phyloP scores from a whole-genome alignment of 1,140 invertebrate genomes.

The Neotoxoptera formosana region DNA sequence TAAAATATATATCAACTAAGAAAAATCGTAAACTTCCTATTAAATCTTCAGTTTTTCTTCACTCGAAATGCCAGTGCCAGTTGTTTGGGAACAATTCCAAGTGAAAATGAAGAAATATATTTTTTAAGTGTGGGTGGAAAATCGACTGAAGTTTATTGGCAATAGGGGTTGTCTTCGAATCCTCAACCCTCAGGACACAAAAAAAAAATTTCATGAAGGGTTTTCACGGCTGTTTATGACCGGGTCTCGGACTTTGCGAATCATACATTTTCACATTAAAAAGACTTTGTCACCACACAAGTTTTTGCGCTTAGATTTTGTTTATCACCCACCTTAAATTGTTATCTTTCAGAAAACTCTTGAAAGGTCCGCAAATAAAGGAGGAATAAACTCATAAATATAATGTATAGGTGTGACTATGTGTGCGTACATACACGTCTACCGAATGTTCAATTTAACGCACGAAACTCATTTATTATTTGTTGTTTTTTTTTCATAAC shows the following conservation, averaged over 20 bases:
- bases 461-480: not conserved
- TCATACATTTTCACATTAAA: slow-evolving; percentile 38
- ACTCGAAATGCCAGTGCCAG: not conserved
- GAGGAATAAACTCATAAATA: not conserved
- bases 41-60: not conserved
- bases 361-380: not conserved
- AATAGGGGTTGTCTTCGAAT: not conserved
- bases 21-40: not conserved
- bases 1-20: not conserved
- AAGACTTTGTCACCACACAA: slow-evolving; percentile 9
- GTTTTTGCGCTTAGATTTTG: slow-evolving; percentile 2
- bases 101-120: slow-evolving; percentile 37
- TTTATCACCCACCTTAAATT: not conserved
- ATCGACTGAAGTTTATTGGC: slow-evolving; percentile 40
- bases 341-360: not conserved
- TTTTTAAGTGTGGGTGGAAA: not conserved
- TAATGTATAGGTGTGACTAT: not conserved
- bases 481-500: not conserved
- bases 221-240: slow-evolving; percentile 37
- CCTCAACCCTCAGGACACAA: not conserved
- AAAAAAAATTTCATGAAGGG: slow-evolving; percentile 28
- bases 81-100: slow-evolving; percentile 46
- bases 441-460: not conserved
- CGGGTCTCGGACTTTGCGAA: not conserved
- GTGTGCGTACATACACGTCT: not conserved